A percentile compares a stretch with the other conserved stretches of the same genome.
Evolutionary conservation across 2,113 vertebrate genomes (phyloP).

Genomic region (Stigmatopora argus): DNA sequence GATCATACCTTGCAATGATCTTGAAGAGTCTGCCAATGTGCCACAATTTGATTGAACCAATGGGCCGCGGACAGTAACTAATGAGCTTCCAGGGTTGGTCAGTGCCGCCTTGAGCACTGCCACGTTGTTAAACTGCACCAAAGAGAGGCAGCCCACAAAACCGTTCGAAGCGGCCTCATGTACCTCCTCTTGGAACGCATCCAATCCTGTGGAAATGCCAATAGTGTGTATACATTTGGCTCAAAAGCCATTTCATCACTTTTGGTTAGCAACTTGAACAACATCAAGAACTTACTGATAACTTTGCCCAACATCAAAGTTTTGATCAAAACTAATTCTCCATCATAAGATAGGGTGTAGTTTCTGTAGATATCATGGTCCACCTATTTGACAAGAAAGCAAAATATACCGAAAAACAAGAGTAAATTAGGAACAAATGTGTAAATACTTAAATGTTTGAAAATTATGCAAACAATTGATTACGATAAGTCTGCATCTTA

Average conservation of each 20-base stretch:
- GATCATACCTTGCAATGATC: slow-evolving; percentile 80
- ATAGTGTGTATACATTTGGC: neutral
- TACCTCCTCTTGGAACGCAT: slow-evolving; percentile 74
- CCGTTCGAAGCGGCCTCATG: slow-evolving; percentile 75
- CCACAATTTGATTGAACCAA: slow-evolving; percentile 81
- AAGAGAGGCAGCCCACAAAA: slow-evolving; percentile 88
- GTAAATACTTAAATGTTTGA: neutral
- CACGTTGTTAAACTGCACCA: slow-evolving; percentile 88
- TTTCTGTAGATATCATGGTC: slow-evolving; percentile 83
- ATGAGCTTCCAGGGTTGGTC: slow-evolving; percentile 74
- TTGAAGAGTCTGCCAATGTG: slow-evolving; percentile 68
- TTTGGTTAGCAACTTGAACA: neutral
- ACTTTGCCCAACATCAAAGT: slow-evolving; percentile 90
- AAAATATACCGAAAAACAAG: slow-evolving; percentile 34
- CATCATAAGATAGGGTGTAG: slow-evolving; percentile 84
- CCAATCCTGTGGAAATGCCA: slow-evolving; percentile 68
- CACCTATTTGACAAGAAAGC: slow-evolving; percentile 73
- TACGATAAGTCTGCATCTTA: neutral
- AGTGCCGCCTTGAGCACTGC: slow-evolving; percentile 88
- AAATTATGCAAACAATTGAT: no score
- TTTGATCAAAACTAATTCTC: slow-evolving; percentile 80
- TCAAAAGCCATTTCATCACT: neutral
- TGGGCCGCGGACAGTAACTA: slow-evolving; percentile 76
- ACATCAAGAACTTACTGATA: slow-evolving; percentile 72
- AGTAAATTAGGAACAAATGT: neutral